Base-by-base conservation (phyloP, 2,888 invertebrate genomes). In the Germaria angustata region DNA sequence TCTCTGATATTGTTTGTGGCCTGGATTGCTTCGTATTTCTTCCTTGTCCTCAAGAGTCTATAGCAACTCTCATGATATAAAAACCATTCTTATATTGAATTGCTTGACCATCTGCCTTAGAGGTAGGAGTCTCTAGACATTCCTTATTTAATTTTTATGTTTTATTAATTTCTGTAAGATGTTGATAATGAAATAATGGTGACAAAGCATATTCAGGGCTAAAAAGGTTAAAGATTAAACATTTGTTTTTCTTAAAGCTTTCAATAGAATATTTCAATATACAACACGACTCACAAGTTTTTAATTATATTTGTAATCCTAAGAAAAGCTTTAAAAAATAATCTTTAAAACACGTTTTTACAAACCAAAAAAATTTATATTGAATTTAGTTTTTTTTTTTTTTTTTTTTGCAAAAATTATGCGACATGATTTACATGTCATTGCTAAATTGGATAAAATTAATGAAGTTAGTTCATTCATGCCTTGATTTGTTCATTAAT, bases 201-300 rank as follows among this genome's bases (percentile, higher is more conserved):
- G 89, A 88, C 87, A 89, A 87, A 0, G 84, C 88, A 87, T 86
- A 22, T 85, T 85, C 89, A 88, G 86, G 88, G 89, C 86, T 89
- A 88, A 59, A 59, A 24, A 53, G 89, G 89, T 89, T 88, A 89
- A 90, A 89, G 89, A 90, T 89, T 87, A 89, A 88, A 86, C 88
- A 89, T 89, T 89, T 88, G 86, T 86, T 68, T 72, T 69, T 69
- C 65, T 83, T 80, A 39, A 15, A 32, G 69, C 34, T 46, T 53
- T 51, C 68, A 49, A 13, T 51, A 66, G 4, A 49, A 51, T 17
- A 5, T 39, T 32, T 57, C 57, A 32, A 39, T 49, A 49, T 32
- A 17, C 4, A 34, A 55, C n/a, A 28, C 28, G 28, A 28, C 0
- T 0, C 22, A 44, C 15, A 59, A 51, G 17, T 32, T 51, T 41